Percentiles rank a stretch among this genome's conserved stretches.
phyloP scores from a whole-genome alignment of 2,113 vertebrate species.

The Ochotona princeps region DNA sequence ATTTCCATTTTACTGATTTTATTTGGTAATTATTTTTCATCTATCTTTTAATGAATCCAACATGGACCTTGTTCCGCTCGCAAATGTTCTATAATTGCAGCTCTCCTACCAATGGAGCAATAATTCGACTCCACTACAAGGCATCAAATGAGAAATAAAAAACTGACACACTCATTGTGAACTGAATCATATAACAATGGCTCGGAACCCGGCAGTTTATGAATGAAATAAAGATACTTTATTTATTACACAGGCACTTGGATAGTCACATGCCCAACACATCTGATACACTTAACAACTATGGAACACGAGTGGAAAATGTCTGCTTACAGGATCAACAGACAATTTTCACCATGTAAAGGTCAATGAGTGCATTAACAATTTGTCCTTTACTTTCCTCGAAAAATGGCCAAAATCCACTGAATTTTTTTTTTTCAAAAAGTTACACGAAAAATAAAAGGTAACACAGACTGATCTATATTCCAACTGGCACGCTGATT shows the following conservation, averaged over 20 bases:
- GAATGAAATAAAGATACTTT: constrained; percentile 86
- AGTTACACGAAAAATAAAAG: constrained; percentile 76
- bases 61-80: neutral
- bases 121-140: constrained; percentile 49
- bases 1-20: neutral
- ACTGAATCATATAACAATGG: constrained; percentile 80
- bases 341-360: constrained; percentile 71
- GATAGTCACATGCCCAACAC: constrained; percentile 80
- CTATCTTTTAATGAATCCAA: constrained; percentile 12
- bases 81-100: constrained; percentile 7
- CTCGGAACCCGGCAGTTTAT: constrained; percentile 82
- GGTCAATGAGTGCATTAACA: constrained; percentile 74
- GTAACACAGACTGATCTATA: constrained; percentile 67
- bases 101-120: constrained; percentile 22
- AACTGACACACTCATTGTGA: constrained; percentile 77
- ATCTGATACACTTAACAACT: constrained; percentile 82
- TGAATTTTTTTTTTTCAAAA: constrained; percentile 44
- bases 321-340: constrained; percentile 73
- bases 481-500: constrained; percentile 76
- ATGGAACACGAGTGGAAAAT: constrained; percentile 78
- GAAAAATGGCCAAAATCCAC: constrained; percentile 77
- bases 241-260: constrained; percentile 83
- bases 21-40: neutral
- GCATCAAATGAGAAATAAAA: constrained; percentile 69
- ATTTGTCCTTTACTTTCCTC: constrained; percentile 82